Evolutionary conservation across 2,888 invertebrate genomes (phyloP), one percentile per base, ranked within the genome.

Genomic region (Leptinotarsa rubiginosa): DNA sequence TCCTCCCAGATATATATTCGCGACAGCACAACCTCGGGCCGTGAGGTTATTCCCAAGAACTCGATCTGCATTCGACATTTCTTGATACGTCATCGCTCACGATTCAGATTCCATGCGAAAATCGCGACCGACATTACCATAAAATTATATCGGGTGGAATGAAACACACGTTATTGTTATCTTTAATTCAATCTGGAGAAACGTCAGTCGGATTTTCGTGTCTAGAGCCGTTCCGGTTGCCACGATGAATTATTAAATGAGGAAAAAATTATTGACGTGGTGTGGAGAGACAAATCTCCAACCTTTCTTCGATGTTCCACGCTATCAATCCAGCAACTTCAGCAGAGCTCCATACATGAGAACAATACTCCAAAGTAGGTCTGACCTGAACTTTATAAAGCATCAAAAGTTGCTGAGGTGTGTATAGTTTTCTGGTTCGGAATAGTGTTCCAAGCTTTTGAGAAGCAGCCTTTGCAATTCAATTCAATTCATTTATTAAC

Each of bases 81-180:
- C 67, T n/a, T 47, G 47, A 65, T 47, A 65, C 25, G 66, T 50
- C 50, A 41, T 18, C 50, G 41, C 18, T 31, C 67, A 54, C 47
- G 41, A 54, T 68, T 68, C 25, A 41, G 31, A 68, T 68, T 54
- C 68, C 47, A 68, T 18, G 68, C 54, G 54, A 68, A 68, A 68
- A 68, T 68, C 68, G 7, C 18, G 54, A n/a, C 52, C 41, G 68
- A 3, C 68, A 74, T 74, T 67, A 70, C 41, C 74, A 74, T 74
- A 64, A 70, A 66, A 67, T 74, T 67, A 70, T 67, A 50, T 54
- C 62, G 54, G 62, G 67, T 74, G 50, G 47, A 62, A 70, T 64
- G 54, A 74, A 74, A 70, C 74, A 74, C 67, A 70, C 67, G 74
- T 74, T 70, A 74, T 68, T 62, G 64, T 74, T 70, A 74, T 74